A percentile compares a stretch with the other conserved stretches of the same genome.
Evolutionary conservation across 30 jellyfish, hydroid and myxozoan genomes (phyloP).

Genomic region (Catostylus mosaicus): DNA sequence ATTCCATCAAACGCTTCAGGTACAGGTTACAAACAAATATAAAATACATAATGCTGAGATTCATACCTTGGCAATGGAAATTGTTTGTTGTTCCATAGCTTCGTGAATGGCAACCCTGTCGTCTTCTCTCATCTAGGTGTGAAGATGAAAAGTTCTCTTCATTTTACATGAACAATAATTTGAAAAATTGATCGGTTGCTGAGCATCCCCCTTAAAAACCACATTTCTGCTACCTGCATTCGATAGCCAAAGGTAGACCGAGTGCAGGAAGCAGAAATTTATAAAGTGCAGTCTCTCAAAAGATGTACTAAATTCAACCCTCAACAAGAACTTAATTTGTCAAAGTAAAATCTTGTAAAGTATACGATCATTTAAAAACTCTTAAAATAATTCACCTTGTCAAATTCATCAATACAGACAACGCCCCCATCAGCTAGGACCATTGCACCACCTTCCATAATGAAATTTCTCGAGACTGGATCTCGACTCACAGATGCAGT

Average conservation of each 20-base stretch:
- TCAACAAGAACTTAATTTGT: too few relatives aligned
- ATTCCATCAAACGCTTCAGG: background rate
- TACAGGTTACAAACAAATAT: background rate
- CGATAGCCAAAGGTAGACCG: too few relatives aligned
- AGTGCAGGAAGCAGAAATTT: too few relatives aligned
- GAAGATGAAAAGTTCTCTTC: background rate
- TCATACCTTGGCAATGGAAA: conserved; percentile 98
- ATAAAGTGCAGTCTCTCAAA: too few relatives aligned
- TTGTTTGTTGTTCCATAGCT: conserved; percentile 99
- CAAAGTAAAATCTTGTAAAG: too few relatives aligned
- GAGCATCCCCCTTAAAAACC: too few relatives aligned
- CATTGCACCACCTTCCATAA: conserved; percentile 99
- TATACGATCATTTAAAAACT: too few relatives aligned
- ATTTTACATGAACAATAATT: background rate
- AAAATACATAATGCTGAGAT: background rate
- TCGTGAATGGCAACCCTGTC: conserved; percentile 99
- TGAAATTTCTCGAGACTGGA: conserved; percentile 95
- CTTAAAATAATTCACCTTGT: too few relatives aligned
- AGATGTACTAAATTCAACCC: too few relatives aligned
- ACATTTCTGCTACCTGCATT: too few relatives aligned
- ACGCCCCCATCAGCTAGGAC: conserved; percentile 99
- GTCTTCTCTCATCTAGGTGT: conserved; percentile 97
- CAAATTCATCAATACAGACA: conserved; percentile 99
- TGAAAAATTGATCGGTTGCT: too few relatives aligned
- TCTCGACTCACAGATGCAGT: conserved; percentile 98